Conservation (phyloP, 2,797 vertebrate species). For the Hoplostethus mediterraneus region DNA sequence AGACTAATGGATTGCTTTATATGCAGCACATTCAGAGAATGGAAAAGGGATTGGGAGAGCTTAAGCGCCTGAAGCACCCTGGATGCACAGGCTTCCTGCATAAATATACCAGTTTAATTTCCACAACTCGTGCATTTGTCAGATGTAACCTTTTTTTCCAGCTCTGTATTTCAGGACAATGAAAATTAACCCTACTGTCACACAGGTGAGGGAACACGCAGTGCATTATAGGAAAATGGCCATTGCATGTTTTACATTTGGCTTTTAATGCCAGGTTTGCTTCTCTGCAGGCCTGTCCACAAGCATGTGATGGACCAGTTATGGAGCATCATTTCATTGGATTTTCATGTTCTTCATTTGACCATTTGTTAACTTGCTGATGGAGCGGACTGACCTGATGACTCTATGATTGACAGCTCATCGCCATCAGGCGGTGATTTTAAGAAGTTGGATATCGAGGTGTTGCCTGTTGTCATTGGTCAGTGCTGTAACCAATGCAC, state of each 20-base stretch:
- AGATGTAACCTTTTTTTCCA: constrained; percentile 74
- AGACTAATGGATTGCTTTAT: constrained; percentile 91
- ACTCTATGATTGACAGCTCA: no score
- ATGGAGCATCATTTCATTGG: neutral
- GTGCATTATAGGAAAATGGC: constrained; percentile 34
- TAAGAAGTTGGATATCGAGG: no score
- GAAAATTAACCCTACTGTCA: constrained; percentile 69
- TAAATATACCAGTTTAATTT: constrained; percentile 83
- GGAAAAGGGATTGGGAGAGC: constrained; percentile 84
- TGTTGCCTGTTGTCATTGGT: no score
- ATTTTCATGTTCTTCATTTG: neutral
- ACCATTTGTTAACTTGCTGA: neutral
- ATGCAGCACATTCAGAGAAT: constrained; percentile 83
- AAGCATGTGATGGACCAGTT: constrained; percentile 31
- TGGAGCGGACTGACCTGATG: no score
- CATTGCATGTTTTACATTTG: constrained; percentile 26
- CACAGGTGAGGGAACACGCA: constrained; percentile 41
- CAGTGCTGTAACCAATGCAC: no score
- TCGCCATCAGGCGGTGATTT: no score
- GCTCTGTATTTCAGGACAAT: constrained; percentile 66
- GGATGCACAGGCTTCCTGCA: constrained; percentile 78
- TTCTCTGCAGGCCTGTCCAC: constrained; percentile 12
- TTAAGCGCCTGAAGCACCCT: constrained; percentile 81
- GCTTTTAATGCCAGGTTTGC: constrained; percentile 35
- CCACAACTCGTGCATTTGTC: constrained; percentile 75